Conservation (phyloP, 64 coral and sea anemone genomes). For the Acropora yongei region DNA sequence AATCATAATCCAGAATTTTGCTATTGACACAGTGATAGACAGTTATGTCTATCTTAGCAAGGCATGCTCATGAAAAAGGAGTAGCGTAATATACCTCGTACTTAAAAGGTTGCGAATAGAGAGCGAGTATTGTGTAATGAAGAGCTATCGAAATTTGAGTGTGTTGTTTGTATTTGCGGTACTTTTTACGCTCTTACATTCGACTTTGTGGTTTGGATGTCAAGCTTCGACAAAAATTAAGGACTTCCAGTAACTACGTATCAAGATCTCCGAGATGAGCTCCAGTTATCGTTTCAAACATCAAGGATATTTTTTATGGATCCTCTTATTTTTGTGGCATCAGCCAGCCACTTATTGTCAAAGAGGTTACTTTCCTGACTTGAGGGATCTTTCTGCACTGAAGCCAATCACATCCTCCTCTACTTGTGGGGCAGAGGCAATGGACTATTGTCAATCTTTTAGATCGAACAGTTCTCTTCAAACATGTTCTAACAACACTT, state of each 20-base stretch:
- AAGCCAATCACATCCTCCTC: conserved; percentile 79
- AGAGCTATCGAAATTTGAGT: too few relatives aligned
- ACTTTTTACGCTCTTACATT: background rate
- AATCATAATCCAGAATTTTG: too few relatives aligned
- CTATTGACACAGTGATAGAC: too few relatives aligned
- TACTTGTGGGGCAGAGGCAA: conserved; percentile 73
- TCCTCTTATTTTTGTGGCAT: conserved; percentile 5
- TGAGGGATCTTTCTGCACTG: conserved; percentile 72
- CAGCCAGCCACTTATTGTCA: background rate
- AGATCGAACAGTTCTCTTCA: conserved; percentile 39
- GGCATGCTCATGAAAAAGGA: too few relatives aligned
- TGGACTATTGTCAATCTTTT: conserved; percentile 71
- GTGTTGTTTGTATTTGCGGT: background rate
- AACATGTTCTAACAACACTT: conserved; percentile 65
- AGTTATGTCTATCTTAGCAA: too few relatives aligned
- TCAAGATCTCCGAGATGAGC: background rate
- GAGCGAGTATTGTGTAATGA: too few relatives aligned
- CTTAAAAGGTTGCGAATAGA: too few relatives aligned
- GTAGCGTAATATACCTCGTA: too few relatives aligned
- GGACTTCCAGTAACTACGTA: background rate
- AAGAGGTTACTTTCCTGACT: conserved; percentile 68
- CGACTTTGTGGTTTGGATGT: conserved; percentile 2
- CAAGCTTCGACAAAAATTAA: conserved; percentile 4
- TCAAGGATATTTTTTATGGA: background rate
- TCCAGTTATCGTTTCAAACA: background rate